Percentiles rank a stretch among this genome's conserved stretches.
These are phyloP conservation scores for Lepus europaeus DNA, from an alignment of 2,113 vertebrate genomes.

Conservation along the genomic window DNA sequence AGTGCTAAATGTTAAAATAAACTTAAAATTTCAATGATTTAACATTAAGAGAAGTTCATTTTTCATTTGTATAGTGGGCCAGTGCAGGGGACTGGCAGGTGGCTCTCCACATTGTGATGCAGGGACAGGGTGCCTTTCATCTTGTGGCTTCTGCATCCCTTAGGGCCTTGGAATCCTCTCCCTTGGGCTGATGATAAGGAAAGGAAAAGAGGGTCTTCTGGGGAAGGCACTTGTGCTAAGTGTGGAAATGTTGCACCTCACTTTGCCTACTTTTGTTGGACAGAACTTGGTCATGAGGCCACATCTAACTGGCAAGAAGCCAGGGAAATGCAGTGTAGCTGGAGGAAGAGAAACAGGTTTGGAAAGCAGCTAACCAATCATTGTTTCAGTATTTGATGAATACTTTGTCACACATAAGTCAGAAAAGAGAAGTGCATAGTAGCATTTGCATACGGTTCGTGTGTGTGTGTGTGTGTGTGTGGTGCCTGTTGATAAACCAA, in stretches of 20 bases:
- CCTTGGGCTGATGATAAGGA: not conserved
- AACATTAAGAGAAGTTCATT: conserved; percentile 14
- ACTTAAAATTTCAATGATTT: not conserved
- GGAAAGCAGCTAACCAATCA: conserved; percentile 17
- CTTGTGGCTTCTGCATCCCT: not conserved
- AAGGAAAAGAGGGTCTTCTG: conserved; percentile 21
- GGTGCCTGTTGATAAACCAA: not conserved
- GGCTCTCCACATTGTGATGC: not conserved
- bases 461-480: not conserved
- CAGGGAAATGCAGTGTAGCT: not conserved
- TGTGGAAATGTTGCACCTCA: not conserved
- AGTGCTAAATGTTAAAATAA: conserved; percentile 36
- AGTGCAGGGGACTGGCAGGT: not conserved
- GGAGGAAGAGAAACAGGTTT: conserved; percentile 26
- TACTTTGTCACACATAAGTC: conserved; percentile 29
- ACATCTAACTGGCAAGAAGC: not conserved
- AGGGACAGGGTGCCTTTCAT: not conserved
- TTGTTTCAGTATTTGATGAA: conserved; percentile 15
- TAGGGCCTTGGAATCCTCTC: not conserved
- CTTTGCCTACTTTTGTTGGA: conserved; percentile 20
- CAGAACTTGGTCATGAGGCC: conserved; percentile 26
- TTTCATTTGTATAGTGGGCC: not conserved
- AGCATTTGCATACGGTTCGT: not conserved
- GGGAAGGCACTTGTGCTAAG: conserved; percentile 2
- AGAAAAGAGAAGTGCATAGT: conserved; percentile 31